Base-by-base conservation (phyloP, 2,888 invertebrate species). In the Halictus ligatus region DNA sequence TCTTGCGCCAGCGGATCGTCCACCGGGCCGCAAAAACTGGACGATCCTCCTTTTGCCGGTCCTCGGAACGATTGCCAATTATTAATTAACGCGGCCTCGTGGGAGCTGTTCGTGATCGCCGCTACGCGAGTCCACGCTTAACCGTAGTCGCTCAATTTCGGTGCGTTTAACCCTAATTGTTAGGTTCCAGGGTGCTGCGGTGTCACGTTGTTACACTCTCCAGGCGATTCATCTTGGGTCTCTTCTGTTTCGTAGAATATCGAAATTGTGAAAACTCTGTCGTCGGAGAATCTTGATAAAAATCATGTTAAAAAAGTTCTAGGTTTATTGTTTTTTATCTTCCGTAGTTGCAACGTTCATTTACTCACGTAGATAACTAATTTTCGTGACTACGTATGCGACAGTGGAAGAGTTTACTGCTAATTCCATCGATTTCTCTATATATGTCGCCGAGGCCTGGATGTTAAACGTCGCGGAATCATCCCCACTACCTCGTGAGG, bases 31-130 rank as follows among this genome's bases (percentile, higher is more conserved):
- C 54, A 77, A 74, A 88, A 88, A 88, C 21, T n/a, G 60, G 35
- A 15, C 69, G 82, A 74, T 81, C 78, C n/a, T 78, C 77, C 69
- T 85, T 82, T 82, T 54, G 46, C 79, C 40, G 71, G n/a, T 71
- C 18, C 74, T 18, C 35, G 69, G 60, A 77, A 84, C 50, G 67
- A 60, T 80, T 13, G 46, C 69, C 73, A 83, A 88, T 85, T 88
- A 83, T 88, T 85, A 85, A 83, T 87, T 87, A 88, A 76, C 80
- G 72, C 85, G 50, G 72, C 46, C 54, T 60, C 43, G n/a, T 75
- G 73, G 29, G 48, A 74, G 69, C 21, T 21, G 60, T 35, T 77
- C 69, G 35, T 15, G 13, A 48, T 13, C 43, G 13, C 46, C 82
- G 60, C 13, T 15, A 64, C 2, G 29, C 67, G 58, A 87, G 40